A percentile compares a stretch with the other conserved stretches of the same genome.
Conservation (phyloP, 2,113 vertebrate genomes). For the Platycercus adscitus region DNA sequence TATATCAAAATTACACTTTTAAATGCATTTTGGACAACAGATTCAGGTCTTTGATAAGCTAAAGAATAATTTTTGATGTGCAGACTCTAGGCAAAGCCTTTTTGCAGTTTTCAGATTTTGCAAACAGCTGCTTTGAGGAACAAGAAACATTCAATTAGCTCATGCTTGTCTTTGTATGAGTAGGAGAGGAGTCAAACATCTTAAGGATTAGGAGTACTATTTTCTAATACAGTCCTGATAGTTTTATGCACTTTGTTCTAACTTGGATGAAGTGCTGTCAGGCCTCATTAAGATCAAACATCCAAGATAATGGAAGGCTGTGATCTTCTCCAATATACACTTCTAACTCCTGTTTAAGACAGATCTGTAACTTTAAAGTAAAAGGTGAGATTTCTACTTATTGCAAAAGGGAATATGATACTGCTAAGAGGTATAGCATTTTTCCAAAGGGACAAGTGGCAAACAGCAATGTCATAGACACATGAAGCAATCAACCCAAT, state of each 20-base stretch:
- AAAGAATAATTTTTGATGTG: not conserved
- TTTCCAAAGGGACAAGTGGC: not conserved
- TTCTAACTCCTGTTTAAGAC: constrained; percentile 33
- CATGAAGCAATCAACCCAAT: not conserved
- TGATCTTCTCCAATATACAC: not conserved
- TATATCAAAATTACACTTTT: not conserved
- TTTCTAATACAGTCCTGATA: constrained; percentile 33
- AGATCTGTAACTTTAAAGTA: constrained; percentile 23
- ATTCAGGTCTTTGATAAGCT: not conserved
- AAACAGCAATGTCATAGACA: not conserved
- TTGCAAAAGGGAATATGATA: not conserved
- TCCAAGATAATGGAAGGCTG: constrained; percentile 13
- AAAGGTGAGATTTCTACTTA: not conserved
- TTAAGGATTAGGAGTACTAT: not conserved
- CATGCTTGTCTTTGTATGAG: not conserved
- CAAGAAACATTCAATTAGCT: not conserved
- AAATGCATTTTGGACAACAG: not conserved
- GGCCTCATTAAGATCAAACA: constrained; percentile 46
- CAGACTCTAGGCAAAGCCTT: not conserved
- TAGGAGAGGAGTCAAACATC: constrained; percentile 36
- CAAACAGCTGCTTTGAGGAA: not conserved
- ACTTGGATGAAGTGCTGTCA: not conserved
- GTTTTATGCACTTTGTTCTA: constrained; percentile 39
- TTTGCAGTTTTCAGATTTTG: not conserved
- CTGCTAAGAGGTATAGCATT: not conserved